Evolutionary conservation across 2,797 vertebrate species (phyloP).

Genomic region (Sardinella longiceps): DNA sequence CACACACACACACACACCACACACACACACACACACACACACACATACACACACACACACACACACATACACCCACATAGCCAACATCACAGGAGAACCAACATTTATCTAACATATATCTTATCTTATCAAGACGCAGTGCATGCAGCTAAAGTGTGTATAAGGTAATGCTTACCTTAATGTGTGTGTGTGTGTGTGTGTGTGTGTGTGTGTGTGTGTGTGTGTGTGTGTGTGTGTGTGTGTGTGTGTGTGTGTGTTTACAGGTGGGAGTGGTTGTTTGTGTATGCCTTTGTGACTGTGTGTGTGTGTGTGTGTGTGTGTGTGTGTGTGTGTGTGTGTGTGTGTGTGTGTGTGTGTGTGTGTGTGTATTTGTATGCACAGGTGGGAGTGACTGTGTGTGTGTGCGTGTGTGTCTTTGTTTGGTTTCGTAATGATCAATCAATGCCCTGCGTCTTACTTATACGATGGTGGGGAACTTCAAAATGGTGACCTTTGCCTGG

Average conservation of each 20-base stretch:
- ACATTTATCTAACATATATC: constrained; percentile 35
- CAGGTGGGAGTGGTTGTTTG: constrained; percentile 8
- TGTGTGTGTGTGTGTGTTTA: background rate
- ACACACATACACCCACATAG: too few relatives aligned
- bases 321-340: background rate
- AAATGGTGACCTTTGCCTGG: background rate
- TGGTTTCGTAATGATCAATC: background rate
- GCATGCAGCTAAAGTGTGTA: background rate
- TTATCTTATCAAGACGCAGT: constrained; percentile 17
- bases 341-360: constrained; percentile 19
- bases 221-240: constrained; percentile 1
- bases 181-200: constrained; percentile 3
- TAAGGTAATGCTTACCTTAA: background rate
- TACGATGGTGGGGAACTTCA: background rate
- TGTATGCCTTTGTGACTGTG: background rate
- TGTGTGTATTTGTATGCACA: background rate
- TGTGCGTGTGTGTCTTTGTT: too few relatives aligned
- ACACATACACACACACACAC: too few relatives aligned
- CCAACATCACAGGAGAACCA: background rate
- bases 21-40: too few relatives aligned
- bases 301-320: background rate
- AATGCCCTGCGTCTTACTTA: background rate
- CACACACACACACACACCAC: too few relatives aligned
- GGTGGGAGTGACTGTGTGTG: background rate
- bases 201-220: too few relatives aligned